Evolutionary conservation across 2,113 vertebrate genomes (phyloP), one percentile per base, ranked within the genome.

Genomic region (Muntiacus muntjak): DNA sequence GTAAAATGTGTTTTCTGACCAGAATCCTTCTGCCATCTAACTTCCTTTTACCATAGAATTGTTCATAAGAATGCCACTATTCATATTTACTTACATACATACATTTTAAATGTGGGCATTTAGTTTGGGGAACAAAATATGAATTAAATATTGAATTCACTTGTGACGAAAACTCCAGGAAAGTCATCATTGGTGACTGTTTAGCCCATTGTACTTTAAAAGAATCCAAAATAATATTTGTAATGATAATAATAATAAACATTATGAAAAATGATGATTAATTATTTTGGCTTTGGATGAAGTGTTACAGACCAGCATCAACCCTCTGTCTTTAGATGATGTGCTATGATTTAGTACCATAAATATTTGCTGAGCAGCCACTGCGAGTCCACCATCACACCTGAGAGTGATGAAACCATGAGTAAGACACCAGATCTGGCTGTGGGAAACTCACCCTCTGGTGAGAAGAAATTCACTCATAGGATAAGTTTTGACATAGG

Each of bases 1-100:
- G 30, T 94, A 91, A 97, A 99, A 98, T 96, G 1, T 81, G 50
- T 95, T 97, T 98, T 91, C 79, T 95, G 93, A 95, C 92, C 45
- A 96, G 97, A 97, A 55, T 71, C 12, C 14, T 92, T 93, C 54
- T 40, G 96, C 74, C 91, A 71, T 89, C 26, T 86, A 85, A 93
- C 78, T 83, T 43, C 74, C 81, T 98, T 89, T 94, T 97, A 89
- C 96, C 85, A 89, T 94, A 93, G 76, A 6, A 79, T 92, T 98
- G 87, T 47, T 97, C 1, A 0, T 95, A 93, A 97, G 87, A 90
- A 40, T 91, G 58, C 89, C 17, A 87, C 78, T 95, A 92, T 16
- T 54, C 67, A 79, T 85, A 86, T 95, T 95, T 91, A 94, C 88
- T 90, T 94, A 92, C 52, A 87, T 85, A 84, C 36, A 93, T 96